phyloP scores from a whole-genome alignment of 2,113 vertebrate genomes.

The Catharus fuscescens region DNA sequence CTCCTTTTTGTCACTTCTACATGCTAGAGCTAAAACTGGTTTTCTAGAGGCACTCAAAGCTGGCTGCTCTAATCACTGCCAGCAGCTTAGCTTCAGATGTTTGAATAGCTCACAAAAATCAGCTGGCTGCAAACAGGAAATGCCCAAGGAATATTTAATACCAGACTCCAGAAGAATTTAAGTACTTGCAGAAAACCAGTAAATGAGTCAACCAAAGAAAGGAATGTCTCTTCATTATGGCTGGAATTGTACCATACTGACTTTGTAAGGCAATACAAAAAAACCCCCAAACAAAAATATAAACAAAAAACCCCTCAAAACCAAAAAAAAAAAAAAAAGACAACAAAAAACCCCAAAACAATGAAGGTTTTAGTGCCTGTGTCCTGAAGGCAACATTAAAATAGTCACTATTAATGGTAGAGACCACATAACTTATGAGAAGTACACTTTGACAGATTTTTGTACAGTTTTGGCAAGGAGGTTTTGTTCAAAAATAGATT shows the following conservation, averaged over 20 bases:
- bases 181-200: not conserved
- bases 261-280: not conserved
- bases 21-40: not conserved
- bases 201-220: not conserved
- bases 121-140: not conserved
- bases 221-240: not conserved
- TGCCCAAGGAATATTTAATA: not conserved
- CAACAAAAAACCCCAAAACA: not conserved
- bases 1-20: not conserved
- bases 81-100: not conserved
- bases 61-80: not conserved
- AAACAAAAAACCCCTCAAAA: not conserved
- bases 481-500: slow-evolving; percentile 56
- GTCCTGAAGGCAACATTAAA: not conserved
- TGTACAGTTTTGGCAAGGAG: slow-evolving; percentile 9
- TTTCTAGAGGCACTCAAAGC: not conserved
- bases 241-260: not conserved
- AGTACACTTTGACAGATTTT: slow-evolving; percentile 9
- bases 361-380: not conserved
- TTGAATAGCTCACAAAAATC: not conserved
- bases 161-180: not conserved
- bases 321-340: not conserved
- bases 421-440: not conserved
- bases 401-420: not conserved
- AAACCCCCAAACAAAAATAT: not conserved